These are phyloP conservation scores for Lophius piscatorius DNA, from an alignment of 2,113 vertebrate species.

Conservation along the genomic window DNA sequence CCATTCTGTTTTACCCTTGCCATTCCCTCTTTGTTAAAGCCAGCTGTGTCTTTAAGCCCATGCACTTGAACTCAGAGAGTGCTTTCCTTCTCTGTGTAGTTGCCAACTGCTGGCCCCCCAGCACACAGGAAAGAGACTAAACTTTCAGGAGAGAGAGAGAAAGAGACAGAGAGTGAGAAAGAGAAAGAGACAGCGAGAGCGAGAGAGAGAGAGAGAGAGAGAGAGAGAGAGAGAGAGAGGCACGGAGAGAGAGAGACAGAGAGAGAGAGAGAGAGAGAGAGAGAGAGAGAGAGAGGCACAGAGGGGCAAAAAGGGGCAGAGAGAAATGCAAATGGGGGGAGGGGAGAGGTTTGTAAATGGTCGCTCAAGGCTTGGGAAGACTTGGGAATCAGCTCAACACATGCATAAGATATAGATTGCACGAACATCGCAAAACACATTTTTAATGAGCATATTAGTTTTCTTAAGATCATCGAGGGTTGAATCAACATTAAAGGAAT, in stretches of 20 bases:
- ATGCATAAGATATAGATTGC: conserved; percentile 3
- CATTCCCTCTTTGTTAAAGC: conserved; percentile 51
- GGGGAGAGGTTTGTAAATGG: conserved; percentile 67
- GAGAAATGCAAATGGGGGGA: conserved; percentile 75
- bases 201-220: conserved; percentile 23
- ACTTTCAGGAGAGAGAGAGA: conserved; percentile 59
- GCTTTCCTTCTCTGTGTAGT: conserved; percentile 72
- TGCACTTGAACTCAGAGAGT: conserved; percentile 81
- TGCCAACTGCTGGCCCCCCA: conserved; percentile 74
- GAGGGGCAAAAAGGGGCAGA: conserved; percentile 70
- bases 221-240: conserved; percentile 25
- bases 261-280: conserved; percentile 14
- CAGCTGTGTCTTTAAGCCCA: conserved; percentile 73
- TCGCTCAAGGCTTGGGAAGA: conserved; percentile 59
- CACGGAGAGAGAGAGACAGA: conserved; percentile 25
- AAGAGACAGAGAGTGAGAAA: conserved; percentile 20
- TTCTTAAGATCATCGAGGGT: background rate
- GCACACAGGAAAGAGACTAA: conserved; percentile 74
- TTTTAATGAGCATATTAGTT: background rate
- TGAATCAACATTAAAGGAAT: conserved; percentile 26
- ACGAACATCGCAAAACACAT: background rate
- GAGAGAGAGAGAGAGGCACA: conserved; percentile 44
- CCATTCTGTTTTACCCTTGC: conserved; percentile 40
- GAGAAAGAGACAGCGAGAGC: conserved; percentile 20
- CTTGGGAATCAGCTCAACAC: conserved; percentile 41